A percentile compares a stretch with the other conserved stretches of the same genome.
Evolutionary conservation across 92 coral and sea anemone genomes (phyloP).

Genomic region (Plumapathes pennacea): DNA sequence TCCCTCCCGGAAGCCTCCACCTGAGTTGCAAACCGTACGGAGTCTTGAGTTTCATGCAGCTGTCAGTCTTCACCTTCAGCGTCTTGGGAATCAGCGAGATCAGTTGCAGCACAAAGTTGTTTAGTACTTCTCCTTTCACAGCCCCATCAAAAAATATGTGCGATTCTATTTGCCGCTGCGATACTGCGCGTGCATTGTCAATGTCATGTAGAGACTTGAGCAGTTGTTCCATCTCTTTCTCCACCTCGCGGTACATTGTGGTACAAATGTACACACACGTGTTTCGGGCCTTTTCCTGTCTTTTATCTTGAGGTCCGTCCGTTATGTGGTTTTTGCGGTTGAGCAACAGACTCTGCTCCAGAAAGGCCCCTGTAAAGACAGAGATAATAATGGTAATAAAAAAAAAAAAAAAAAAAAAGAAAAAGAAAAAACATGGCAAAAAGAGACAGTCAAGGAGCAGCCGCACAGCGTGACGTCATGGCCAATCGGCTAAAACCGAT

Average conservation of each 20-base stretch:
- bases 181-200: conserved; percentile 71
- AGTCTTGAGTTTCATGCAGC: conserved; percentile 71
- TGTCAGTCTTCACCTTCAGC: conserved; percentile 56
- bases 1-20: conserved; percentile 94
- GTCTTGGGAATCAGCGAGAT: conserved; percentile 78
- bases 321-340: conserved; percentile 86
- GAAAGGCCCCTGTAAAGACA: conserved; percentile 58
- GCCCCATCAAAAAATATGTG: conserved; percentile 98
- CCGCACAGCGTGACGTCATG: no score
- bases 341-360: conserved; percentile 85
- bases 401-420: no score
- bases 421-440: no score
- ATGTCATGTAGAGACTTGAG: conserved; percentile 82
- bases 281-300: conserved; percentile 59
- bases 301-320: conserved; percentile 75
- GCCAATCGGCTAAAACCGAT: no score
- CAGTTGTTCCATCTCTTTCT: conserved; percentile 94
- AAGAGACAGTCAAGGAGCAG: no score
- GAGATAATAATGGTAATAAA: neutral
- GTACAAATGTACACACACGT: conserved; percentile 92
- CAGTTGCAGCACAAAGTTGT: conserved; percentile 85
- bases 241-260: conserved; percentile 96
- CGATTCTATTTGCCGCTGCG: conserved; percentile 84
- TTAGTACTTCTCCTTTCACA: conserved; percentile 84
- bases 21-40: conserved; percentile 96